Evolutionary conservation across 2,888 invertebrate genomes (phyloP).

Genomic region (Chydorus sphaericus): DNA sequence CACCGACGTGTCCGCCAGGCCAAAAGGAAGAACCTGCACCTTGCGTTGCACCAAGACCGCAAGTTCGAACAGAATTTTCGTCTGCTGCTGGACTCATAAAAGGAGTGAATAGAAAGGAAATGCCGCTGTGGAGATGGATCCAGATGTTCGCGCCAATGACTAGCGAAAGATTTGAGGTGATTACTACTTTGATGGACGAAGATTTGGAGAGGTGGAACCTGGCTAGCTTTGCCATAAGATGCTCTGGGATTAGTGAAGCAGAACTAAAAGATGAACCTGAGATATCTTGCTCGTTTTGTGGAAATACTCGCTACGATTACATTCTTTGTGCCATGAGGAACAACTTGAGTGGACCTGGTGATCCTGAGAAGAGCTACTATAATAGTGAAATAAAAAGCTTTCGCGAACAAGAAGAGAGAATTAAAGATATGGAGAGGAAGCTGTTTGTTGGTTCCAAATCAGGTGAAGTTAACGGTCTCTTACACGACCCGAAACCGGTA

Average conservation of each 20-base stretch:
- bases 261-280: no score
- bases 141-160: neutral
- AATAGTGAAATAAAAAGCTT: neutral
- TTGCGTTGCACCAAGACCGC: no score
- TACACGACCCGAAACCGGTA: neutral
- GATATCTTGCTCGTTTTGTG: neutral
- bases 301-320: neutral
- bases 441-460: no score
- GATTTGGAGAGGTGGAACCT: neutral
- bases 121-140: neutral
- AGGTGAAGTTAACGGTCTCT: no score
- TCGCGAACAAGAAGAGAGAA: neutral
- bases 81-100: no score
- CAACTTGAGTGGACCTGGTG: neutral
- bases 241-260: neutral
- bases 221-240: neutral
- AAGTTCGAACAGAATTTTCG: no score
- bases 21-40: no score
- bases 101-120: no score
- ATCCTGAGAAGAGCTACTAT: neutral
- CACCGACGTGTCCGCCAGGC: no score
- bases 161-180: neutral
- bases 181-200: neutral
- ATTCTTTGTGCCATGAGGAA: neutral
- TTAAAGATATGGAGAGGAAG: no score